Conservation (phyloP, 1,140 invertebrate genomes). For the Drosophila fuyamai region DNA sequence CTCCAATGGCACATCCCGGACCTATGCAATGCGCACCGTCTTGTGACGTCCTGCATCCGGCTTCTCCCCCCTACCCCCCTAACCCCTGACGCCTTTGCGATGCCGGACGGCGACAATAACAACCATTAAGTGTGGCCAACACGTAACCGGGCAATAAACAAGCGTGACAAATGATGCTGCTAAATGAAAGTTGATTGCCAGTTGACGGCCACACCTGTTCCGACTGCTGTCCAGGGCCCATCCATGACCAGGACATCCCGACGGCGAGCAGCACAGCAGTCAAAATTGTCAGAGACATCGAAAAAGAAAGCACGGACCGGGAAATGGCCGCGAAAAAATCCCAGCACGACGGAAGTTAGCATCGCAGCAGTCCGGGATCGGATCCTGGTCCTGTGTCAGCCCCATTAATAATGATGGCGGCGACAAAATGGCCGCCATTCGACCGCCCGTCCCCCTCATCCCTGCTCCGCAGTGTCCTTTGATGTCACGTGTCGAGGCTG, state of each 20-base stretch:
- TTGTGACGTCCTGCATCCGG: constrained; percentile 12
- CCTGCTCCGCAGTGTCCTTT: not conserved
- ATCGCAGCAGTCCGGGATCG: constrained; percentile 14
- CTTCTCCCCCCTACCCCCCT: not conserved
- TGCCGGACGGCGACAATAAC: constrained; percentile 62
- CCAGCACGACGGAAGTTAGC: constrained; percentile 63
- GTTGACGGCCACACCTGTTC: constrained; percentile 77
- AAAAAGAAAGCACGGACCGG: constrained; percentile 28
- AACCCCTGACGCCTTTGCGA: not conserved
- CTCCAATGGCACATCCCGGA: constrained; percentile 10
- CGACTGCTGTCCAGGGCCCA: constrained; percentile 26
- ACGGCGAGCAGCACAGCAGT: constrained; percentile 46
- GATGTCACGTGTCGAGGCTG: constrained; percentile 73
- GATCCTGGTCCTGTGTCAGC: constrained; percentile 12
- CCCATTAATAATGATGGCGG: constrained; percentile 78
- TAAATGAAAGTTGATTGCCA: constrained; percentile 83
- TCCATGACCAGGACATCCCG: constrained; percentile 11
- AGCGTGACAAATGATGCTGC: constrained; percentile 82
- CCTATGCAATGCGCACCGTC: constrained; percentile 21
- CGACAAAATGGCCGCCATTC: constrained; percentile 64
- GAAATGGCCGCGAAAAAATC: constrained; percentile 46
- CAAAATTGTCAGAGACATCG: constrained; percentile 65
- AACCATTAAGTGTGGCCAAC: constrained; percentile 76
- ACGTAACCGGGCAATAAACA: constrained; percentile 82
- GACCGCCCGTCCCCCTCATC: too few relatives aligned